Evolutionary conservation across 2,888 invertebrate genomes (phyloP).

Genomic region (Tholera decimalis): DNA sequence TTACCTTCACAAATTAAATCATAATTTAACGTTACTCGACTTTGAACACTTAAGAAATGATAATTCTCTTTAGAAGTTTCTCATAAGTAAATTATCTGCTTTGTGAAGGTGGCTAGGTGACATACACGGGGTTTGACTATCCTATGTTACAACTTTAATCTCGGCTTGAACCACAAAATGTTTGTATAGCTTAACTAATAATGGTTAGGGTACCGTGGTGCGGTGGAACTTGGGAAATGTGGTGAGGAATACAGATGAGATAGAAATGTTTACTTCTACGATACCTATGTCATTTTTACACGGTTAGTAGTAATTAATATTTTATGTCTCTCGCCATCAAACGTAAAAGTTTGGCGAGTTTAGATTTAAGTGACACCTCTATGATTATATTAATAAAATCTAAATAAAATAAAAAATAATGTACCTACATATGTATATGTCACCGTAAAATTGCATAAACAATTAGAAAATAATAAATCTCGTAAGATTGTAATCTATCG

Average conservation of each 20-base stretch:
- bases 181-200: slow-evolving; percentile 73
- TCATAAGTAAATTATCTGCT: slow-evolving; percentile 68
- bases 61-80: slow-evolving; percentile 49
- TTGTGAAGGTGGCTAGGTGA: slow-evolving; percentile 62
- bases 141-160: slow-evolving; percentile 74
- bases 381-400: no score
- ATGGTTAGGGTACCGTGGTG: slow-evolving; percentile 65
- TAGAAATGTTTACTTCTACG: not conserved
- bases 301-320: no score
- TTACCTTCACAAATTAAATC: slow-evolving; percentile 60
- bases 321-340: no score
- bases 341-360: no score
- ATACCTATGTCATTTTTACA: no score
- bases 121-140: slow-evolving; percentile 61
- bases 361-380: no score
- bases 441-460: no score
- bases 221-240: not conserved
- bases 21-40: slow-evolving; percentile 66
- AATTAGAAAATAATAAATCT: no score
- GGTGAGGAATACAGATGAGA: not conserved
- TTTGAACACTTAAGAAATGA: slow-evolving; percentile 56
- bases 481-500: no score
- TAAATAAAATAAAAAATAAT: no score
- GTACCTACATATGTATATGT: no score
- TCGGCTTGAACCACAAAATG: slow-evolving; percentile 70